Percentiles rank a stretch among this genome's conserved stretches.
These are phyloP conservation scores for Spicauda simplicius DNA, from an alignment of 2,888 invertebrate species.

Conservation along the genomic window DNA sequence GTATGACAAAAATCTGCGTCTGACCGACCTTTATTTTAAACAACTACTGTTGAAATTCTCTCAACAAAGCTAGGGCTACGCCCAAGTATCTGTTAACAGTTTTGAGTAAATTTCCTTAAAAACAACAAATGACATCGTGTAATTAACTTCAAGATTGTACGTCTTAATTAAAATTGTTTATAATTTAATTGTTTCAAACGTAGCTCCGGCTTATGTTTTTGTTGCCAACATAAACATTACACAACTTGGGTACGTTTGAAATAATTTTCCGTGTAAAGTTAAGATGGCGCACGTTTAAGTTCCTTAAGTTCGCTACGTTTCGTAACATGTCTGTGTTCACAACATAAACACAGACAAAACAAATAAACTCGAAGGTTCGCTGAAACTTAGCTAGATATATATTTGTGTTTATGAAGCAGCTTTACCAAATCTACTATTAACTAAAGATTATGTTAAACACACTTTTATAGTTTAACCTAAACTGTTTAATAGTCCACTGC, in stretches of 20 bases:
- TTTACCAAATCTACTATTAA: neutral
- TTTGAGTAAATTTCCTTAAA: too few relatives aligned
- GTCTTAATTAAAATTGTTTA: neutral
- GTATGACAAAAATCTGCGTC: too few relatives aligned
- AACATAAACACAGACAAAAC: conserved; percentile 29
- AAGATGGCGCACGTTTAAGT: conserved; percentile 16
- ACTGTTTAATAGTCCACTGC: neutral
- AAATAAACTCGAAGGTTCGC: conserved; percentile 15
- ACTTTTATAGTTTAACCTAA: too few relatives aligned
- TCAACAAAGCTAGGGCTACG: too few relatives aligned
- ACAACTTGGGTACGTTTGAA: conserved; percentile 5
- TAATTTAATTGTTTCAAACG: conserved; percentile 16
- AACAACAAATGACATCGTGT: neutral
- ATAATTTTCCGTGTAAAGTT: conserved; percentile 20
- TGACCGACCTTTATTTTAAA: too few relatives aligned
- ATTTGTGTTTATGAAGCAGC: conserved; percentile 13
- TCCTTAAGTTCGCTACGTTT: conserved; percentile 4
- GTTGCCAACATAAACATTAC: conserved; percentile 6
- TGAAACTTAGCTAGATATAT: neutral
- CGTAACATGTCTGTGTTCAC: conserved; percentile 8
- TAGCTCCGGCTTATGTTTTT: conserved; percentile 12
- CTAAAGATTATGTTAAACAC: neutral
- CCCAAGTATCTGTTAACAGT: too few relatives aligned
- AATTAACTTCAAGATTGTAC: neutral
- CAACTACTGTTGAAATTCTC: too few relatives aligned